phyloP scores from a whole-genome alignment of 2,888 invertebrate genomes.

The Microctonus aethiopoides region DNA sequence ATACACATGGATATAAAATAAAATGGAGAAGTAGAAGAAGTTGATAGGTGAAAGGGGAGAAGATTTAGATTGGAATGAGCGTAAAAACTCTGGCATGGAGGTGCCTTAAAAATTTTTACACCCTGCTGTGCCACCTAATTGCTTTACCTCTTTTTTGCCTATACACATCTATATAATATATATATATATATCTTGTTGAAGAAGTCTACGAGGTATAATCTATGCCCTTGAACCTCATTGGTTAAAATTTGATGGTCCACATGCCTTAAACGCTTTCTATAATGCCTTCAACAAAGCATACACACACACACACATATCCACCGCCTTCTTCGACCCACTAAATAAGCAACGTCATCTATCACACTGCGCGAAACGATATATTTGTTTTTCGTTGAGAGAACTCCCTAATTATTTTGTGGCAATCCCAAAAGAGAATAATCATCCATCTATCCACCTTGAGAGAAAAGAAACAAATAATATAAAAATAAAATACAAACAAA shows the following conservation, averaged over 20 bases:
- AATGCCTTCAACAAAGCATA: slow-evolving; percentile 40
- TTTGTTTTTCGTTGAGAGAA: slow-evolving; percentile 62
- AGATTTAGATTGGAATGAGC: slow-evolving; percentile 35
- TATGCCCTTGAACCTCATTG: slow-evolving; percentile 62
- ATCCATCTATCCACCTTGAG: slow-evolving; percentile 19
- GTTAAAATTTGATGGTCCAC: slow-evolving; percentile 38
- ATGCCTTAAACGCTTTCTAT: slow-evolving; percentile 50
- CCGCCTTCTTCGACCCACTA: slow-evolving; percentile 50
- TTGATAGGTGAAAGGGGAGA: slow-evolving; percentile 29
- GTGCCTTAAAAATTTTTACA: slow-evolving; percentile 59
- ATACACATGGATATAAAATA: slow-evolving; percentile 41
- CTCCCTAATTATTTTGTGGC: slow-evolving; percentile 64
- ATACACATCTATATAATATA: background rate
- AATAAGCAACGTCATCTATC: slow-evolving; percentile 66
- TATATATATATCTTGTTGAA: slow-evolving; percentile 37
- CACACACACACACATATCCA: too few species aligned
- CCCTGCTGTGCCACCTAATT: slow-evolving; percentile 65
- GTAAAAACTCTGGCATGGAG: slow-evolving; percentile 40
- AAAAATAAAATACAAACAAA: background rate
- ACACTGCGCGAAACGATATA: slow-evolving; percentile 65
- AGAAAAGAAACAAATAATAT: slow-evolving; percentile 23
- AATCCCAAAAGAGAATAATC: slow-evolving; percentile 46
- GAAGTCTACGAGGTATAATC: slow-evolving; percentile 28
- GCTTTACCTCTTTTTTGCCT: slow-evolving; percentile 53
- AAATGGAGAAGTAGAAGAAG: slow-evolving; percentile 24